Base-by-base conservation (phyloP, 2,113 vertebrate genomes). In the Hippolais icterina region DNA sequence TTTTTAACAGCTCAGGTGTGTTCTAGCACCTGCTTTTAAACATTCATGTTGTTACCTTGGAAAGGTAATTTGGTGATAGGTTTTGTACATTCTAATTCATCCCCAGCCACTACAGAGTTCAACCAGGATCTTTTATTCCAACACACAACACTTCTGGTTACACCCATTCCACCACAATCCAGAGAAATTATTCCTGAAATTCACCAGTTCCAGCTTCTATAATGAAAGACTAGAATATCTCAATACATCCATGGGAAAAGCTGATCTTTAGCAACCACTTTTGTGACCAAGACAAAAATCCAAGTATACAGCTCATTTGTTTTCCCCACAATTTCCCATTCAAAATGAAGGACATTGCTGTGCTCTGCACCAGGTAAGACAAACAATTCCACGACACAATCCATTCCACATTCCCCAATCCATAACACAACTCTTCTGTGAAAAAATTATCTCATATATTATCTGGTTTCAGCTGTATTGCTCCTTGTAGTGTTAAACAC, bases 111-210 rank as follows among this genome's bases (percentile, higher is more conserved):
- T 13, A 60, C 7, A 37, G 24, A 64, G 20, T 27, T 35, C 44
- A 13, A 12, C 2, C 22, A 6, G 33, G 31, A 57, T 33, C 46
- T 81, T 71, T 39, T 9, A 57, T 13, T 46, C 7, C 3, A 10
- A 29, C 24, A 49, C 31, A 49, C n/a, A 35, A 6, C 42, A 21
- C 13, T 53, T 41, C 15, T 64, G 44, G 25, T 54, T 29, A 64
- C 23, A 19, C 1, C 0, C 2, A 31, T 57, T n/a, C 47, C 8
- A 23, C 0, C 0, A 22, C 49, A 83, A 35, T 14, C 44, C 44
- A 63, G 8, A 19, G 44, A 42, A 41, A 12, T 19, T 13, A 20
- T 15, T 72, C 76, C 49, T 54, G 12, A 35, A 4, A 23, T 79
- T 74, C 50, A 44, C 12, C 42, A 54, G 2, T 57, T 59, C 41